phyloP scores from a whole-genome alignment of 2,888 invertebrate genomes.

The Ophion ellenae region DNA sequence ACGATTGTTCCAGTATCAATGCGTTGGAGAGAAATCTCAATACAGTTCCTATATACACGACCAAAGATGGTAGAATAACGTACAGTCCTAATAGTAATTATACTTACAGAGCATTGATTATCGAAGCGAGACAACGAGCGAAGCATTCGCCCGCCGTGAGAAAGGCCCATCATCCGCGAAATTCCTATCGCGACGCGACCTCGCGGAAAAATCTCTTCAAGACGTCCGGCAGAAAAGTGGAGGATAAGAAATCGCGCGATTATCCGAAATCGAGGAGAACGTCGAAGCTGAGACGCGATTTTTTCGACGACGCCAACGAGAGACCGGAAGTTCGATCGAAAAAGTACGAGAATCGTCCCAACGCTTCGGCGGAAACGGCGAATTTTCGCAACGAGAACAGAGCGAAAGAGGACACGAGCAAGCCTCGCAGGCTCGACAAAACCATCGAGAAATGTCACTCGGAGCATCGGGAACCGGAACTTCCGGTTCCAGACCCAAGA shows the following conservation, averaged over 20 bases:
- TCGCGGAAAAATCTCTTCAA: slow-evolving; percentile 30
- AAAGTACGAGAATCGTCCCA: slow-evolving; percentile 39
- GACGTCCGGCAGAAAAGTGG: neutral
- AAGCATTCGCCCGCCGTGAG: slow-evolving; percentile 46
- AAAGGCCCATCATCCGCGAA: slow-evolving; percentile 43
- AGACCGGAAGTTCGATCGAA: slow-evolving; percentile 13
- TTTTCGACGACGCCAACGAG: neutral
- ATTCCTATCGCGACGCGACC: slow-evolving; percentile 23
- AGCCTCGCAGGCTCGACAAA: neutral
- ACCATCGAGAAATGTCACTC: neutral
- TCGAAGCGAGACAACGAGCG: slow-evolving; percentile 77
- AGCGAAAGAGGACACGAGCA: slow-evolving; percentile 24
- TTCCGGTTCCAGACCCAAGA: neutral
- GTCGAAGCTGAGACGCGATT: slow-evolving; percentile 24
- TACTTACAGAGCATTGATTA: slow-evolving; percentile 77
- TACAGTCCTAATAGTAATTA: slow-evolving; percentile 81
- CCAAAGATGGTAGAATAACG: slow-evolving; percentile 82
- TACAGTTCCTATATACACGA: slow-evolving; percentile 81
- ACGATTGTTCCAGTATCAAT: slow-evolving; percentile 49
- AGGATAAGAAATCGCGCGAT: neutral
- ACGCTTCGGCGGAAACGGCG: neutral
- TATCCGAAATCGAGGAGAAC: neutral
- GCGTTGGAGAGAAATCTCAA: slow-evolving; percentile 73
- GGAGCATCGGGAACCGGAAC: neutral
- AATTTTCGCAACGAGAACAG: neutral